Percentiles rank a stretch among this genome's conserved stretches.
Conservation (phyloP, 2,113 vertebrate genomes). For the Mobula birostris region DNA sequence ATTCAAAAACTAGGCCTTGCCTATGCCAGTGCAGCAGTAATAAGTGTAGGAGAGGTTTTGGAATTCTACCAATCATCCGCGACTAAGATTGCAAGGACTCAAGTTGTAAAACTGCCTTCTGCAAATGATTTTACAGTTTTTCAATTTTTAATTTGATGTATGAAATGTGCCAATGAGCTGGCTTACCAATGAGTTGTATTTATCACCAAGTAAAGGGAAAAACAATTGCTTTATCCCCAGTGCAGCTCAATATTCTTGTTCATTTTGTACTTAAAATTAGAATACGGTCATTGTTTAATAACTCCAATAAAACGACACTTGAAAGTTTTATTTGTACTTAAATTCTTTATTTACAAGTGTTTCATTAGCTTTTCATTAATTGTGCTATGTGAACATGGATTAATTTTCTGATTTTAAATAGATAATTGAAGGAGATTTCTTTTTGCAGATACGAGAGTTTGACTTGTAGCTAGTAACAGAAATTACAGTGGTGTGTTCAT, state of each 20-base stretch:
- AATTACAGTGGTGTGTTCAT: neutral
- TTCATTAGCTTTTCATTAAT: neutral
- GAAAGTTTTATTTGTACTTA: neutral
- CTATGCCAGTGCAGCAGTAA: neutral
- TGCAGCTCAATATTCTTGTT: neutral
- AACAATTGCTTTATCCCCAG: neutral
- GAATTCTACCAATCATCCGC: neutral
- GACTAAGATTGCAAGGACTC: neutral
- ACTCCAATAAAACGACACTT: too few relatives aligned
- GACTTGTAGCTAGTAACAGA: neutral
- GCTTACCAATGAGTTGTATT: neutral
- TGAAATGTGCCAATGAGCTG: neutral
- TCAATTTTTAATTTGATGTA: neutral
- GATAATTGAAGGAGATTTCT: neutral
- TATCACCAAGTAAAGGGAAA: neutral
- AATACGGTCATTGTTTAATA: neutral
- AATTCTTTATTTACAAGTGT: neutral
- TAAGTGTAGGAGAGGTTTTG: neutral
- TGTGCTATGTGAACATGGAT: neutral
- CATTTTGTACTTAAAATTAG: neutral
- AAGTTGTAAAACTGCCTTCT: neutral
- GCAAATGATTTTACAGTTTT: neutral
- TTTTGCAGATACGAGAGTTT: neutral
- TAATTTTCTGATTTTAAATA: neutral
- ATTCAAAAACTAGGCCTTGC: slow-evolving; percentile 17